Base-by-base conservation (phyloP, 2,797 vertebrate species). In the Hoplostethus mediterraneus region DNA sequence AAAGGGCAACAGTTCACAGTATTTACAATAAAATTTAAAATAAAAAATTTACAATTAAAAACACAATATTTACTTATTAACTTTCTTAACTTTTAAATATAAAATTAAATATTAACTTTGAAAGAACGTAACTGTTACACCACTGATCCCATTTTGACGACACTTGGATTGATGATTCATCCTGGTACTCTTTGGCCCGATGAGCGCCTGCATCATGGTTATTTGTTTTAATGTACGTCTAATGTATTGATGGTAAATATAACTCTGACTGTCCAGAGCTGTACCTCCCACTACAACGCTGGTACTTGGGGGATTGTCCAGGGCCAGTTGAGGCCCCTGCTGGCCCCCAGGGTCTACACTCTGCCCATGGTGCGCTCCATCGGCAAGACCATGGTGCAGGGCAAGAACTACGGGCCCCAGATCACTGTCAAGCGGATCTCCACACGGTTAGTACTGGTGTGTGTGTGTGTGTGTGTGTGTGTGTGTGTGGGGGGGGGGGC, bases 391-490 rank as follows among this genome's bases (percentile, higher is more conserved):
- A 96, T 96, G 95, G 95, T 94, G 31, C 95, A 95, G 77, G 95
- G 95, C 36, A 95, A 95, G 81, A 96, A 95, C 79, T 96, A 96
- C 54, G 95, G 95, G 0, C 95, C 95, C 8, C 95, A 95, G 87
- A 95, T 96, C 84, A 95, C 95, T 0, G 95, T 96, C 81, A 96
- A 95, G 80, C 88, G 95, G 25, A 95, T 96, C 88, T 95, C 95
- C 76, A 94, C 95, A 30, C 89, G 95, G 95, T 95, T 47, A 67
- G 87, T 49, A 17, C 12, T 3, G 2, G 17, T 45, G 28, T 40
- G n/a, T 4, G 13, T 54, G 9, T n/a, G 42, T 63, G 8, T 51
- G 30, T 63, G 14, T 57, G 0, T 49, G 7, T 25, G 51, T 42
- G 7, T 57, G 48, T 3, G 12, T 62, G 68, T 25, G 28, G 16